Base-by-base conservation (phyloP, 2,888 invertebrate genomes). In the Himalopsyche tibetana region DNA sequence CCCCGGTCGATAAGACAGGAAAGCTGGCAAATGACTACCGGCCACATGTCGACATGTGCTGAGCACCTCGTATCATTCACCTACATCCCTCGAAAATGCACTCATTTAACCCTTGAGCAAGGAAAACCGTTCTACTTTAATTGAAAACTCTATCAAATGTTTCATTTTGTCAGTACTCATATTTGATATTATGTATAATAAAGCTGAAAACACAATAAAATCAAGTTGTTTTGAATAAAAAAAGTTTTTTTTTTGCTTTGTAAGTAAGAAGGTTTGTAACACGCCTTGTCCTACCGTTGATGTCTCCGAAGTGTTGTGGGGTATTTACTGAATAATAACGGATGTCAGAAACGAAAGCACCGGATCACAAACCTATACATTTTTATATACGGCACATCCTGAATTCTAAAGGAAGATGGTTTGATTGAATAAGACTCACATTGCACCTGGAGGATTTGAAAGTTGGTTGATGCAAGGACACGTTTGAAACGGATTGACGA, bases 401-500 rank as follows among this genome's bases (percentile, higher is more conserved):
- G 74, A 74, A 36, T 74, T 74, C 74, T 36, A 74, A 38, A 74
- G 38, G 74, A 74, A 74, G 74, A 74, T 36, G 19, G 36, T 36
- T 74, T 74, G 74, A 74, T 74, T 74, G 74, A 74, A 74, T 36
- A 15, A 69, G 69, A 74, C 19, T 74, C 15, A 74, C 28, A 9
- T 63, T 74, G 74, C 74, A 74, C 74, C 74, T 74, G 74, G 74
- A 74, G 12, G 74, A 74, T 74, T 74, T 74, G 74, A 74, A 74
- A 74, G 74, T 74, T 51, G 45, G 45, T 51, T 5, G 2, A 15
- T 74, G 74, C 15, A 28, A 74, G 74, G 74, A 74, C 36, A 36
- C 36, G 74, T 74, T 36, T 28, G 19, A 28, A 74, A 74, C 38
- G 74, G 74, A 74, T 74, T 74, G 74, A 36, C 19, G 12, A 38